Conservation (phyloP, 2,888 invertebrate species). For the Sminthurides aquaticus region DNA sequence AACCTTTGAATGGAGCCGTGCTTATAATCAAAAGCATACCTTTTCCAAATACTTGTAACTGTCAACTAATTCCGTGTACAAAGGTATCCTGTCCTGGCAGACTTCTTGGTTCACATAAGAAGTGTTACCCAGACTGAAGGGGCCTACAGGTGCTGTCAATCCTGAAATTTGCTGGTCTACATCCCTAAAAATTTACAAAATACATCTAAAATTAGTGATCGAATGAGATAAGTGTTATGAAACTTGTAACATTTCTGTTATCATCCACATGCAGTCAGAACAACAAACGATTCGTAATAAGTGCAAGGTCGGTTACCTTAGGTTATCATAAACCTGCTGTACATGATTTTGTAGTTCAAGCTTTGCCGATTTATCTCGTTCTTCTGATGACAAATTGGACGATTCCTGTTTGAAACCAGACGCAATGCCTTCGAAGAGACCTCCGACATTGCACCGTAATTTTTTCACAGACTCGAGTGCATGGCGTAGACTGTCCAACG, state of each 20-base stretch:
- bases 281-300: too few species aligned
- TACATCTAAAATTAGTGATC: neutral
- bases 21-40: too few species aligned
- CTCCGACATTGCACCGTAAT: slow-evolving; percentile 71
- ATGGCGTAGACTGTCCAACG: slow-evolving; percentile 60
- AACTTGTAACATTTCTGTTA: slow-evolving; percentile 53
- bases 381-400: slow-evolving; percentile 49
- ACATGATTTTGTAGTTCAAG: slow-evolving; percentile 46
- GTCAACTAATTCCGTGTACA: slow-evolving; percentile 78
- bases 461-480: slow-evolving; percentile 69
- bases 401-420: slow-evolving; percentile 72
- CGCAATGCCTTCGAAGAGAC: slow-evolving; percentile 76
- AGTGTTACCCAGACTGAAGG: slow-evolving; percentile 76
- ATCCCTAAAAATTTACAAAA: slow-evolving; percentile 55
- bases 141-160: slow-evolving; percentile 67
- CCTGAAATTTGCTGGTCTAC: slow-evolving; percentile 69
- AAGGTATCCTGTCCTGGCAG: slow-evolving; percentile 75
- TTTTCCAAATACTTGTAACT: slow-evolving; percentile 92
- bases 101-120: slow-evolving; percentile 83
- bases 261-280: too few species aligned
- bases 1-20: too few species aligned
- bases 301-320: too few species aligned
- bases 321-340: slow-evolving; percentile 69
- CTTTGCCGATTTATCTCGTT: slow-evolving; percentile 28
- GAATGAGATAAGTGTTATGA: neutral